Evolutionary conservation across 2,113 vertebrate species (phyloP).

Genomic region (Pangasianodon gigas): DNA sequence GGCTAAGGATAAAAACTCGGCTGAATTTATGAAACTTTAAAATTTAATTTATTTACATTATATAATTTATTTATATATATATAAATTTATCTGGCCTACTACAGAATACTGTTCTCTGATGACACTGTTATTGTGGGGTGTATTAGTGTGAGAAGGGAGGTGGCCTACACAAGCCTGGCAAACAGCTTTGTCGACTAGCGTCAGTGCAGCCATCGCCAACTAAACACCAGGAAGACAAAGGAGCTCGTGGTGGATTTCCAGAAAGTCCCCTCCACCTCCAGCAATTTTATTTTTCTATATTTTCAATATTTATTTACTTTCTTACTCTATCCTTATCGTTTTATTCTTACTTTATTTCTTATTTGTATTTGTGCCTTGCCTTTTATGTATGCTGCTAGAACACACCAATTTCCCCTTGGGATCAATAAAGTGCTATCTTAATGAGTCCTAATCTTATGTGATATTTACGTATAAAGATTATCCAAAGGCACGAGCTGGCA

Average conservation of each 20-base stretch:
- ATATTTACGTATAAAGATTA: neutral
- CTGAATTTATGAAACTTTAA: too few relatives aligned
- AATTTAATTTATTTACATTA: too few relatives aligned
- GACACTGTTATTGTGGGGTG: neutral
- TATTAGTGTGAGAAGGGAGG: neutral
- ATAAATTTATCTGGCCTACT: too few relatives aligned
- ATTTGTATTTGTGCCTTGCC: too few relatives aligned
- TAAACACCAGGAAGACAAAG: neutral
- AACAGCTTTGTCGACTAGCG: neutral
- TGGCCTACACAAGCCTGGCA: neutral
- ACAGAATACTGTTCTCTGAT: neutral
- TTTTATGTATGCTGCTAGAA: too few relatives aligned
- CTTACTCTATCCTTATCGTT: too few relatives aligned
- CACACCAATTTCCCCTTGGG: too few relatives aligned
- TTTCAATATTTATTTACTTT: too few relatives aligned
- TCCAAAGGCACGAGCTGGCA: neutral
- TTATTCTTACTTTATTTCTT: too few relatives aligned
- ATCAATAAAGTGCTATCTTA: neutral
- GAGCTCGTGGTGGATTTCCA: neutral
- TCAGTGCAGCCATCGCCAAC: neutral
- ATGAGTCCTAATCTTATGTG: neutral
- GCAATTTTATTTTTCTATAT: too few relatives aligned
- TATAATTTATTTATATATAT: too few relatives aligned
- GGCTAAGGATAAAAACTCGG: too few relatives aligned
- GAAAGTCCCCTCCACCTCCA: neutral